Evolutionary conservation across 2,797 vertebrate species (phyloP), one percentile per base, ranked within the genome.

Genomic region (Syngnathus rostellatus): DNA sequence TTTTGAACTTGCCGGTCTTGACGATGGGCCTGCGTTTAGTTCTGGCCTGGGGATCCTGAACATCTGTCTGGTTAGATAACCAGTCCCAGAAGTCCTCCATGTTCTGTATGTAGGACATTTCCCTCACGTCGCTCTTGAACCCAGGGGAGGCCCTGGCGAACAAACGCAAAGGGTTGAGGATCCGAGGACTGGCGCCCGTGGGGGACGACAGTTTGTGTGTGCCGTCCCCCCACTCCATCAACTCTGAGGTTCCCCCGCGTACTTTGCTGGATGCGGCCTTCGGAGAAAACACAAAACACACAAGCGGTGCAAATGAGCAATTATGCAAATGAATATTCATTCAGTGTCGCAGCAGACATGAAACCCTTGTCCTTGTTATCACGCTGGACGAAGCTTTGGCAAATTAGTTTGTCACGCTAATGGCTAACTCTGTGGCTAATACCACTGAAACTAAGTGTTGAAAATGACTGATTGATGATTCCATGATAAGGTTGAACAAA

Each of bases 1-100:
- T 99, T 89, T 99, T 99, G 90, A 99, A 99, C 86, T 99, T 99
- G 70, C 97, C 97, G 7, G 97, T 99, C 90, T 99, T 99, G 65
- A 99, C 97, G 71, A 99, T 99, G 74, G 97, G 97, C 75, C 97
- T 92, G 83, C 97, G 94, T 79, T 98, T 99, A 93, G 95, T 95
- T 94, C 97, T 94, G 90, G 93, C 87, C 66, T 95, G 89, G 57
- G 91, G 90, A 73, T 93, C 94, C 82, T 94, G 94, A 82, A 87
- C 88, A 85, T 98, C 96, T 69, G 95, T 98, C 87, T 95, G 91
- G 86, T 99, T 99, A 89, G 95, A 92, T 90, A 99, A 90, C 97
- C 97, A 99, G 88, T 97, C 94, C 96, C 97, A 98, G 80, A 98
- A 96, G 90, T 94, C 93, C 85, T 97, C 95, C 78, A 89, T 90